phyloP scores from a whole-genome alignment of 2,113 vertebrate genomes.

The Kryptolebias marmoratus region DNA sequence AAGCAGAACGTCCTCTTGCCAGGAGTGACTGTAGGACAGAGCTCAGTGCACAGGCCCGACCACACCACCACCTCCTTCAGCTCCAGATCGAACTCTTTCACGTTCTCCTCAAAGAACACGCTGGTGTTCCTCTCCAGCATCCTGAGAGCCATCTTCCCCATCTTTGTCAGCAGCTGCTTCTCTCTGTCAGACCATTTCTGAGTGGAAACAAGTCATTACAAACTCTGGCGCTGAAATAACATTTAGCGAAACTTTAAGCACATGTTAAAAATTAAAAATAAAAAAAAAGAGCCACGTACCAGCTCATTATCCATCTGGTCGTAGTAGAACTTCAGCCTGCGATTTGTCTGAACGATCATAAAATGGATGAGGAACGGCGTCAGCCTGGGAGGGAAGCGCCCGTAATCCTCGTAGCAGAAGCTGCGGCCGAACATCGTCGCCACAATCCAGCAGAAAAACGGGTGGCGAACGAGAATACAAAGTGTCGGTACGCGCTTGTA shows the following conservation, averaged over 20 bases:
- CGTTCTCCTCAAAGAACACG: slow-evolving; percentile 64
- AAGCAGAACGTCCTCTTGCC: slow-evolving; percentile 62
- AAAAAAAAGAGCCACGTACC: slow-evolving; percentile 30
- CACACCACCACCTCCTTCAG: slow-evolving; percentile 53
- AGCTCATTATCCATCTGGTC: slow-evolving; percentile 1
- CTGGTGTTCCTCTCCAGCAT: slow-evolving; percentile 50
- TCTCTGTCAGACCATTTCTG: slow-evolving; percentile 63
- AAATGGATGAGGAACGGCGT: slow-evolving; percentile 69
- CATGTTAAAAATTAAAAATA: not conserved
- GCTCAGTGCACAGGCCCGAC: slow-evolving; percentile 71
- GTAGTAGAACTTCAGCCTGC: slow-evolving; percentile 70
- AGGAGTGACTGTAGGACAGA: slow-evolving; percentile 1
- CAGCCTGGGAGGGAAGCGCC: slow-evolving; percentile 46
- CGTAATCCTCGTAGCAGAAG: slow-evolving; percentile 17
- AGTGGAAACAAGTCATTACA: not conserved
- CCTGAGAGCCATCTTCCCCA: slow-evolving; percentile 72
- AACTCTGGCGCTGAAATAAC: not conserved
- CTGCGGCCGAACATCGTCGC: slow-evolving; percentile 54
- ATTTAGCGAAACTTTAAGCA: not conserved
- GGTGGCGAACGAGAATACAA: slow-evolving; percentile 61
- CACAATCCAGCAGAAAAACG: slow-evolving; percentile 78
- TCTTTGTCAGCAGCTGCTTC: slow-evolving; percentile 18
- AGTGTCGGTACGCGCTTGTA: slow-evolving; percentile 61
- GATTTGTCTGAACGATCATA: slow-evolving; percentile 72
- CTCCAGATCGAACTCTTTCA: slow-evolving; percentile 46